Evolutionary conservation across 1,140 invertebrate species (phyloP), one percentile per base, ranked within the genome.

Genomic region (Mactra quadrangularis): DNA sequence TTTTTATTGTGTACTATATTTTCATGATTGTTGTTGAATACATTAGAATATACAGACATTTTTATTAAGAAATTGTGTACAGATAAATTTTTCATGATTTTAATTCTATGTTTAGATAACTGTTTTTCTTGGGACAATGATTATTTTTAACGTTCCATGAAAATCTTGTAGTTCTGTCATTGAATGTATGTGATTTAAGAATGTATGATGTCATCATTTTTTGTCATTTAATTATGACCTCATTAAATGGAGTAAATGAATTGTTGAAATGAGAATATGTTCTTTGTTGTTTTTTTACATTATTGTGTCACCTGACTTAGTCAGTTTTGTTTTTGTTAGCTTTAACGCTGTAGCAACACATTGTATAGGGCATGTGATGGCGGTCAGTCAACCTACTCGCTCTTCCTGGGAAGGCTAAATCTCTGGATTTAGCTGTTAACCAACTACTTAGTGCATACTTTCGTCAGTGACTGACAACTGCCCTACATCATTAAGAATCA

Each of bases 181-280:
- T 15, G 64, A 68, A 33, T 68, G 64, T 15, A 22, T 68, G 64
- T 68, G 45, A 27, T 52, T n/a, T 68, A 25, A 50, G 64, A 50
- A 68, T 68, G 64, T 9, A 68, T 68, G 64, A 47, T 47, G 7
- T 68, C 64, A 68, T 68, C 45, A 68, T 13, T 47, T 66, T 68
- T 66, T 66, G 47, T 68, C 64, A 47, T 38, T 68, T 41, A 68
- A 47, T 68, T 62, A 25, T 68, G 64, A 33, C 74, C 50, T 76
- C 74, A 60, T 76, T 64, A n/a, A 68, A 31, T 76, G 74, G 64
- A 82, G 60, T 76, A 83, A 68, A 64, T 83, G 50, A 83, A 52
- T 75, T 75, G 59, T 66, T 75, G 50, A 82, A 79, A 77, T 82
- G 60, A 68, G 50, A 45, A 41, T 41, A 15, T 41, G 15, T 6